Conservation (phyloP, 1,140 invertebrate species). For the Drosophila rufa region DNA sequence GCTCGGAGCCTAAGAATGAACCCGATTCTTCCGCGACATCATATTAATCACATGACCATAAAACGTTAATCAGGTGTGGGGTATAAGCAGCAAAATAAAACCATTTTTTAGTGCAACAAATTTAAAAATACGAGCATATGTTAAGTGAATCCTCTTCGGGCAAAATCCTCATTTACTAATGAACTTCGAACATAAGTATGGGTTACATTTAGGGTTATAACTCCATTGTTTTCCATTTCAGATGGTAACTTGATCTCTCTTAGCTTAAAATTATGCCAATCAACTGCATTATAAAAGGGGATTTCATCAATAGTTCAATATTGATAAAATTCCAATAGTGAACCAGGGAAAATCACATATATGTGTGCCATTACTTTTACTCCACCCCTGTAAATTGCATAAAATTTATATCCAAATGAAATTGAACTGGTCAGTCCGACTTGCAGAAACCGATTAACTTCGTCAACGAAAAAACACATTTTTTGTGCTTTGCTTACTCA, state of each 20-base stretch:
- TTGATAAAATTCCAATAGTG: background rate
- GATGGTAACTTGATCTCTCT: too few relatives aligned
- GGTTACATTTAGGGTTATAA: background rate
- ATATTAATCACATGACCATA: background rate
- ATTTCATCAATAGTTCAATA: background rate
- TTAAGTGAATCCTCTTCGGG: background rate
- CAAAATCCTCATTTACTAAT: background rate
- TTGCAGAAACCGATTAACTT: constrained; percentile 45
- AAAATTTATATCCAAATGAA: background rate
- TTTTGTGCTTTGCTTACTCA: constrained; percentile 30
- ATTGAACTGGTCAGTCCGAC: too few relatives aligned
- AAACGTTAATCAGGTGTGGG: constrained; percentile 13
- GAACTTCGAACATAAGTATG: background rate
- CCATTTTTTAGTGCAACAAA: constrained; percentile 19
- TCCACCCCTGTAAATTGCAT: background rate
- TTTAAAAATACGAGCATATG: background rate
- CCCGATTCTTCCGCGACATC: background rate
- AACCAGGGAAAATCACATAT: background rate
- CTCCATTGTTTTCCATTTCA: background rate
- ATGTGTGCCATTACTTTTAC: background rate
- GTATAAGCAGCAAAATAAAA: constrained; percentile 27
- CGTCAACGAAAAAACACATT: constrained; percentile 27
- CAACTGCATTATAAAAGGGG: too few relatives aligned
- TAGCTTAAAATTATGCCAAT: too few relatives aligned
- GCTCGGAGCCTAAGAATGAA: background rate